Conservation (phyloP, 2,888 invertebrate species). For the Tyria jacobaeae region DNA sequence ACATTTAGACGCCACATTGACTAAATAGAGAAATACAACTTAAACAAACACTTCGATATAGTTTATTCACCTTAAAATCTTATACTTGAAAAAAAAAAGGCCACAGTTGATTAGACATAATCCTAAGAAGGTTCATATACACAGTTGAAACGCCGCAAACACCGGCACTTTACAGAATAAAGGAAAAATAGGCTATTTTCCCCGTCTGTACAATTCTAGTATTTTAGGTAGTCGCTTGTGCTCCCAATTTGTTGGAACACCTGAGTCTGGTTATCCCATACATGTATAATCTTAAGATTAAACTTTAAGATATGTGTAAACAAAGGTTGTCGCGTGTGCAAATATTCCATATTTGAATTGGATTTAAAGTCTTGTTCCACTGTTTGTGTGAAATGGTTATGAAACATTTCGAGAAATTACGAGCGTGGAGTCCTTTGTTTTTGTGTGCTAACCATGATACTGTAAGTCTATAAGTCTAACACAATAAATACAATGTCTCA, state of each 20-base stretch:
- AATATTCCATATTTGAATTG: slow-evolving; percentile 23
- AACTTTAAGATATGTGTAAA: slow-evolving; percentile 52
- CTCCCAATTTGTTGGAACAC: slow-evolving; percentile 62
- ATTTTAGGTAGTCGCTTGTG: slow-evolving; percentile 41
- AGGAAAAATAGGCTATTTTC: slow-evolving; percentile 25
- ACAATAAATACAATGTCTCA: background rate
- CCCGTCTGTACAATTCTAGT: slow-evolving; percentile 35
- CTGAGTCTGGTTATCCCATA: slow-evolving; percentile 54
- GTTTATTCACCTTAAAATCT: background rate
- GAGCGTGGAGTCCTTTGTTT: background rate
- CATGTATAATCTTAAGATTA: slow-evolving; percentile 54
- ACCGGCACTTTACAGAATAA: slow-evolving; percentile 15
- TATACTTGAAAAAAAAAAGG: background rate
- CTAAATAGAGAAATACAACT: background rate
- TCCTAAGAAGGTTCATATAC: slow-evolving; percentile 1
- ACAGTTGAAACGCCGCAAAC: slow-evolving; percentile 15
- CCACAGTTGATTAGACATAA: slow-evolving; percentile 13
- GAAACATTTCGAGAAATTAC: slow-evolving; percentile 1
- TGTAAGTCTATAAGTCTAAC: no score
- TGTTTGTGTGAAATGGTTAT: slow-evolving; percentile 8
- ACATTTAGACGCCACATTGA: no score
- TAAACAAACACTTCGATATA: no score
- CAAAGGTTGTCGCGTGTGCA: slow-evolving; percentile 36
- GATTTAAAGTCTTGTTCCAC: slow-evolving; percentile 12
- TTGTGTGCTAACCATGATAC: no score